Evolutionary conservation across 2,888 invertebrate species (phyloP).

Genomic region (Ophraella communa): DNA sequence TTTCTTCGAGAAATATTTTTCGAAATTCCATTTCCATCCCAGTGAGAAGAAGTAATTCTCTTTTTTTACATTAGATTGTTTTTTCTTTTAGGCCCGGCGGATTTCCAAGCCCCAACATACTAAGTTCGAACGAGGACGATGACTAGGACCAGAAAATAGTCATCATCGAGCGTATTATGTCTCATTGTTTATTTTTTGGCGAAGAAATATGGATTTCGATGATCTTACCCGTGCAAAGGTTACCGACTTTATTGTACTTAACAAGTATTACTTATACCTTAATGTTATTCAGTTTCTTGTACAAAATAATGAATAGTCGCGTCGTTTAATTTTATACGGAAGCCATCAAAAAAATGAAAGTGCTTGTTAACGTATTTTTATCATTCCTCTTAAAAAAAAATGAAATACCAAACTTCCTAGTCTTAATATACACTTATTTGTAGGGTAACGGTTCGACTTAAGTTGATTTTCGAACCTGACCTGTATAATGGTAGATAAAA

Average conservation of each 20-base stretch:
- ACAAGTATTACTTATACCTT: slow-evolving; percentile 7
- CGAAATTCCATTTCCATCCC: neutral
- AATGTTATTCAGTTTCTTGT: slow-evolving; percentile 10
- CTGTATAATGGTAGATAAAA: no score
- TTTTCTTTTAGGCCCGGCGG: slow-evolving; percentile 71
- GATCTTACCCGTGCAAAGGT: slow-evolving; percentile 19
- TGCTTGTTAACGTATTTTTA: no score
- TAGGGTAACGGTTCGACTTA: no score
- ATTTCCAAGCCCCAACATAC: slow-evolving; percentile 77
- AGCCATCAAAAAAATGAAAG: no score
- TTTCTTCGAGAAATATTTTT: no score
- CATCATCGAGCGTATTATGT: neutral
- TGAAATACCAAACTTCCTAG: no score
- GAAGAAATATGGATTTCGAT: slow-evolving; percentile 18
- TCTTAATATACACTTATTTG: no score
- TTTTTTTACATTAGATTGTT: no score
- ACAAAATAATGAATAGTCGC: neutral
- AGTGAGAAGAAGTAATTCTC: slow-evolving; percentile 10
- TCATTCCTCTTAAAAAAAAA: no score
- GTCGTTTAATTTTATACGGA: no score
- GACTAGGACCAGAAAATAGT: slow-evolving; percentile 13
- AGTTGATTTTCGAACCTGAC: no score
- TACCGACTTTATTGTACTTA: slow-evolving; percentile 38
- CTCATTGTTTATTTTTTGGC: no score
- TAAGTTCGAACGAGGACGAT: slow-evolving; percentile 8